A percentile compares a stretch with the other conserved stretches of the same genome.
Conservation (phyloP, 2,888 invertebrate species). For the Patella caerulea region DNA sequence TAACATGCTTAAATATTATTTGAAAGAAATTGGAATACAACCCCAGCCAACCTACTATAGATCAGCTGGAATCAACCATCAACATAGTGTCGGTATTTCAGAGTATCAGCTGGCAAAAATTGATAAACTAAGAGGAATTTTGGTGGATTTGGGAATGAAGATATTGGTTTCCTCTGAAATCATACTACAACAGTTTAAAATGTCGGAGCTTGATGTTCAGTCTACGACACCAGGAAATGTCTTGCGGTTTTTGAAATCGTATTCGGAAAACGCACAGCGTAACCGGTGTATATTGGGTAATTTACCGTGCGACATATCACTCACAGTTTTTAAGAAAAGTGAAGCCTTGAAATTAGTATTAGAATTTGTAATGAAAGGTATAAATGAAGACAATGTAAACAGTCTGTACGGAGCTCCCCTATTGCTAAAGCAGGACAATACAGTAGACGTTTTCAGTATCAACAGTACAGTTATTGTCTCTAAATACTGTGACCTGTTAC, state of each 20-base stretch:
- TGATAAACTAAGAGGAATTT: not conserved
- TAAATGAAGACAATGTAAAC: not conserved
- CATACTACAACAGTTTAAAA: slow-evolving; percentile 20
- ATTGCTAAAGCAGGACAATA: slow-evolving; percentile 11
- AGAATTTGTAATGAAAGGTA: not conserved
- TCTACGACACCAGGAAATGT: slow-evolving; percentile 25
- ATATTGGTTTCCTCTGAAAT: slow-evolving; percentile 20
- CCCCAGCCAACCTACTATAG: not conserved
- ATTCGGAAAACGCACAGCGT: not conserved
- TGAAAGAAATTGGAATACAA: not conserved
- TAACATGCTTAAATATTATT: not conserved
- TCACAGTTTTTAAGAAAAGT: too few species aligned
- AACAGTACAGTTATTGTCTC: too few species aligned
- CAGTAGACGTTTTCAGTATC: not conserved
- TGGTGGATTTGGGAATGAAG: slow-evolving; percentile 31
- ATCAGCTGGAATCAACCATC: not conserved
- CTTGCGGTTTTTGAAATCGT: slow-evolving; percentile 28
- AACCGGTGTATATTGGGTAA: too few species aligned
- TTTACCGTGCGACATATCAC: too few species aligned
- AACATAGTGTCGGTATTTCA: not conserved
- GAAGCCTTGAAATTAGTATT: slow-evolving; percentile 7
- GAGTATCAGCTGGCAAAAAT: too few species aligned
- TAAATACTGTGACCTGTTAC: too few species aligned
- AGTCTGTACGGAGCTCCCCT: slow-evolving; percentile 16
- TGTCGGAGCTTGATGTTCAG: slow-evolving; percentile 16